Evolutionary conservation across 2,113 vertebrate species (phyloP).

Genomic region (Aspiorhynchus laticeps): DNA sequence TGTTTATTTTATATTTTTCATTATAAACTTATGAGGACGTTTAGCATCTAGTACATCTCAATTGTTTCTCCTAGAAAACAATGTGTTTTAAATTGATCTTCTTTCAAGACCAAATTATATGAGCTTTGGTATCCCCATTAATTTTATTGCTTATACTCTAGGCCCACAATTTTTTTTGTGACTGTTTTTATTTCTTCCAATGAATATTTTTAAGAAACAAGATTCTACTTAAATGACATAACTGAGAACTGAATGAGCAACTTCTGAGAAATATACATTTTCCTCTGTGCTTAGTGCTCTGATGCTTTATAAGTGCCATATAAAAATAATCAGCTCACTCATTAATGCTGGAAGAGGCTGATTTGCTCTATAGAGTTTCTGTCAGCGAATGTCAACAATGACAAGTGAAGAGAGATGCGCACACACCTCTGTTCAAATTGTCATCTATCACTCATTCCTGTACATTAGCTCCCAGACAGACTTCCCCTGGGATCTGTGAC

Average conservation of each 20-base stretch:
- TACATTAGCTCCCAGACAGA: conserved; percentile 75
- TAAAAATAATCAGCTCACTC: conserved; percentile 44
- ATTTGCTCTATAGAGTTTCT: conserved; percentile 45
- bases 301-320: background rate
- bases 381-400: conserved; percentile 53
- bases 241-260: background rate
- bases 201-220: background rate
- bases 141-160: background rate
- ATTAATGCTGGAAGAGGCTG: conserved; percentile 42
- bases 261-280: background rate
- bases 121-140: background rate
- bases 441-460: conserved; percentile 78
- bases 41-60: no score
- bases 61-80: no score
- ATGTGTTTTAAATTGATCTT: no score
- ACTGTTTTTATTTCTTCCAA: background rate
- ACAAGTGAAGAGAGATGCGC: conserved; percentile 69
- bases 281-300: background rate
- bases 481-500: conserved; percentile 65
- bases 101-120: background rate
- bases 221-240: background rate
- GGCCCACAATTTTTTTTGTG: background rate
- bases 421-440: conserved; percentile 74
- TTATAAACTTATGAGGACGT: no score
- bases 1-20: no score